Evolutionary conservation across 2,113 vertebrate genomes (phyloP).

Genomic region (Cisticola juncidis): DNA sequence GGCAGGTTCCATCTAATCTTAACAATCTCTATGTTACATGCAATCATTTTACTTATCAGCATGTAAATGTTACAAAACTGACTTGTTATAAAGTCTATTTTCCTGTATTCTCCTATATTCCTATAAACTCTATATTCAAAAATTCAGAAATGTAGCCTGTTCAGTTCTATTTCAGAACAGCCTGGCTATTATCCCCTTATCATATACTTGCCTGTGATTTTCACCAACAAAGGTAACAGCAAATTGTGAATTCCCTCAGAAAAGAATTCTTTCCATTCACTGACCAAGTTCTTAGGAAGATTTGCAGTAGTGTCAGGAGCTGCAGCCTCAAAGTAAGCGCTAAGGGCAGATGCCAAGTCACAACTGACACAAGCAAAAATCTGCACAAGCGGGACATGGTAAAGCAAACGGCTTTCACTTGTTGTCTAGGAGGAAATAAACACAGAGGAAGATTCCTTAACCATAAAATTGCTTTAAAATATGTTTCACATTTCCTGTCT

Average conservation of each 20-base stretch:
- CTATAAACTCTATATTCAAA: not conserved
- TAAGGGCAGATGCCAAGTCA: constrained; percentile 82
- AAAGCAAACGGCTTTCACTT: constrained; percentile 78
- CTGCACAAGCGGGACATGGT: constrained; percentile 85
- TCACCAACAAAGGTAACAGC: constrained; percentile 87
- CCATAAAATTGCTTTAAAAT: not conserved
- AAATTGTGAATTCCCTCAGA: constrained; percentile 88
- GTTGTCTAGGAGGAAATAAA: constrained; percentile 75
- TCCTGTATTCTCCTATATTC: not conserved
- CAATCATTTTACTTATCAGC: not conserved
- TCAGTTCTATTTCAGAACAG: not conserved
- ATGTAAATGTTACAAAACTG: not conserved
- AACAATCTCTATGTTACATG: not conserved
- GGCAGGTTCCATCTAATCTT: not conserved
- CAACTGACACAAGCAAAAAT: constrained; percentile 88
- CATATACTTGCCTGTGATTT: constrained; percentile 81
- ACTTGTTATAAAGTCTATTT: not conserved
- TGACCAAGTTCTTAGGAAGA: constrained; percentile 82
- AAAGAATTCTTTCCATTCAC: constrained; percentile 95
- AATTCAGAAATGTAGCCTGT: not conserved
- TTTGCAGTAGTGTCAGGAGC: constrained; percentile 65
- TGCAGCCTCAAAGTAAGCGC: constrained; percentile 80
- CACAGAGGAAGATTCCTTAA: not conserved
- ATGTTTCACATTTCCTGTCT: not conserved
- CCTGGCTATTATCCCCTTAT: not conserved